These are phyloP conservation scores for Uropetala carovei DNA, from an alignment of 2,888 invertebrate genomes.

Conservation along the genomic window DNA sequence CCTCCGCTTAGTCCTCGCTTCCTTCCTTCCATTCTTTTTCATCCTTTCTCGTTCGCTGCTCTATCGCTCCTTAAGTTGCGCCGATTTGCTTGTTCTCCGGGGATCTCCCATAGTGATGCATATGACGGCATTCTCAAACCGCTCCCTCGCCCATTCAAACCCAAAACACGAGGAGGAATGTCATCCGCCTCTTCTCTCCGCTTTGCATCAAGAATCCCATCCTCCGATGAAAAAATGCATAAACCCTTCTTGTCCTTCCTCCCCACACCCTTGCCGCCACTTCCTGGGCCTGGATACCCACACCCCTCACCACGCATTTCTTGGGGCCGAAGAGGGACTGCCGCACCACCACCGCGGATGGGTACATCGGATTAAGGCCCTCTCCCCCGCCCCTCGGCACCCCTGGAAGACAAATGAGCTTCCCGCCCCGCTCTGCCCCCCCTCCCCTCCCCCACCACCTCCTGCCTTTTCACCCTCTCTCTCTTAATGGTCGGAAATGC, in stretches of 20 bases:
- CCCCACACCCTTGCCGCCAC: background rate
- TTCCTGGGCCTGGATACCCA: background rate
- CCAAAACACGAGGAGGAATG: conserved; percentile 40
- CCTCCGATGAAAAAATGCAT: conserved; percentile 22
- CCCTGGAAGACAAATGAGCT: conserved; percentile 59
- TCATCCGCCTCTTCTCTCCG: conserved; percentile 53
- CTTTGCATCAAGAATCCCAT: conserved; percentile 47
- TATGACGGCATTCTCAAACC: conserved; percentile 10
- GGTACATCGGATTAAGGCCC: conserved; percentile 31
- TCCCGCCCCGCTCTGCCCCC: conserved; percentile 27
- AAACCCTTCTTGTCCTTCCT: background rate
- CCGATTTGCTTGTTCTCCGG: conserved; percentile 33
- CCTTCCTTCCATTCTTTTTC: conserved; percentile 34
- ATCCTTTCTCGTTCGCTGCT: background rate
- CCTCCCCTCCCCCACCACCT: background rate
- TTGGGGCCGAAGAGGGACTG: too few relatives aligned
- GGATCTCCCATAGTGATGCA: conserved; percentile 17
- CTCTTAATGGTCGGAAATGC: conserved; percentile 52
- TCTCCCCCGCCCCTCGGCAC: conserved; percentile 27
- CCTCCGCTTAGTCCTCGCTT: background rate
- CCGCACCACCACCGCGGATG: background rate
- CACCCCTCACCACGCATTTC: background rate
- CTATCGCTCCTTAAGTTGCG: conserved; percentile 36
- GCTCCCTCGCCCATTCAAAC: conserved; percentile 41
- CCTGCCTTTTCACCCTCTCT: background rate